A percentile compares a stretch with the other conserved stretches of the same genome.
Conservation (phyloP, 2,113 vertebrate genomes). For the Macaca mulatta region DNA sequence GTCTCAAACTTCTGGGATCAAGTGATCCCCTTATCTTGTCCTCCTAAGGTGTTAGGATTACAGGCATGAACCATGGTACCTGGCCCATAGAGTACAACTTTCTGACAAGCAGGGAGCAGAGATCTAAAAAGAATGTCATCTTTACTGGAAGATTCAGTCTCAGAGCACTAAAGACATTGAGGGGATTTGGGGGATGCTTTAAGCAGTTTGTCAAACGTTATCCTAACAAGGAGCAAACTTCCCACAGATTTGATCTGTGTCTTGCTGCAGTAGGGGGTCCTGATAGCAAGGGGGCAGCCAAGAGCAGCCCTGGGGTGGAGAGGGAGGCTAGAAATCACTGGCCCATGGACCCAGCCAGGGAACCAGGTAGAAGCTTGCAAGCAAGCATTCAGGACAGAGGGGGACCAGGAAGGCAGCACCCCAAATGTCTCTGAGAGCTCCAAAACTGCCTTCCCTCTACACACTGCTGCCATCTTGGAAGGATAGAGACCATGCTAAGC, state of each 20-base stretch:
- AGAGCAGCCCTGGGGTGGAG: neutral
- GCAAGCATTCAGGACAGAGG: neutral
- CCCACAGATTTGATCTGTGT: neutral
- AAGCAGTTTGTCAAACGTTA: neutral
- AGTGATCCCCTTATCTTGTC: too few relatives aligned
- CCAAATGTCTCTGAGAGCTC: neutral
- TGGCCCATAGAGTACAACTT: neutral
- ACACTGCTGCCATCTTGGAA: neutral
- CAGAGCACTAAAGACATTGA: neutral
- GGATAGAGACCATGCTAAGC: neutral
- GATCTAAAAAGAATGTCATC: neutral
- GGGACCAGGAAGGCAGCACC: neutral
- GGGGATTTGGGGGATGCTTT: neutral
- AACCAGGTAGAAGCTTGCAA: neutral
- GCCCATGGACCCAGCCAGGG: neutral
- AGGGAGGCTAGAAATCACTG: neutral
- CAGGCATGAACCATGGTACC: too few relatives aligned
- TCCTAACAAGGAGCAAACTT: neutral
- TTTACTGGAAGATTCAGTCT: neutral
- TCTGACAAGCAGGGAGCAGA: neutral
- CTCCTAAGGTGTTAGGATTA: too few relatives aligned
- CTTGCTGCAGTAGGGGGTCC: slow-evolving; percentile 7
- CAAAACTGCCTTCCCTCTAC: neutral
- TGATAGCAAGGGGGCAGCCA: slow-evolving; percentile 1
- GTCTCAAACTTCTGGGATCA: too few relatives aligned